phyloP scores from a whole-genome alignment of 2,113 vertebrate genomes.

The Hassar affinis region DNA sequence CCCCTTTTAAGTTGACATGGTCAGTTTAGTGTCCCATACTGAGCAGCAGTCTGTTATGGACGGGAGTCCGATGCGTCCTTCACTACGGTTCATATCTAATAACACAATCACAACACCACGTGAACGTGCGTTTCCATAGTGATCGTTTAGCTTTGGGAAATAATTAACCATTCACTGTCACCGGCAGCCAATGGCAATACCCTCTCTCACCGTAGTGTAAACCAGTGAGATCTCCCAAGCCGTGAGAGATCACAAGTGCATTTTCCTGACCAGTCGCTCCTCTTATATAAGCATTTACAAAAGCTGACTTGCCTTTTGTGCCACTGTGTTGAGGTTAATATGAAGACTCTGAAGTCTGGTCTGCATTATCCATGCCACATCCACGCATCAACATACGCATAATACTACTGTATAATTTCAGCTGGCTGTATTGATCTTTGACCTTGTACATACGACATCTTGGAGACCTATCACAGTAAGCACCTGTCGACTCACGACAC shows the following conservation, averaged over 20 bases:
- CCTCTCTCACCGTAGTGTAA: not conserved
- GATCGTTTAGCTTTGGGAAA: slow-evolving; percentile 10
- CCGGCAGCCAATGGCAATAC: slow-evolving; percentile 11
- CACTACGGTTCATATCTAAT: slow-evolving; percentile 13
- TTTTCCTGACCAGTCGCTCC: slow-evolving; percentile 26
- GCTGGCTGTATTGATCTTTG: slow-evolving; percentile 25
- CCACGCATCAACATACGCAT: slow-evolving; percentile 12
- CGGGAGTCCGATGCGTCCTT: slow-evolving; percentile 32
- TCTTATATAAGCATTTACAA: slow-evolving; percentile 32
- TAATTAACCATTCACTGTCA: slow-evolving; percentile 5
- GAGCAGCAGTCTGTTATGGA: slow-evolving; percentile 27
- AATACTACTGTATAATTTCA: slow-evolving; percentile 32
- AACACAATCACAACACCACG: slow-evolving; percentile 12
- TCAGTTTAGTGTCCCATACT: slow-evolving; percentile 26
- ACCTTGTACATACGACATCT: slow-evolving; percentile 45
- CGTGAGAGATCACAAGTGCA: slow-evolving; percentile 36
- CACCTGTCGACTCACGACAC: not conserved
- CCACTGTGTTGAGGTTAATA: slow-evolving; percentile 31
- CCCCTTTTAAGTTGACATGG: slow-evolving; percentile 23
- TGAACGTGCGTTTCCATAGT: slow-evolving; percentile 6
- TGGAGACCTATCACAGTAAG: slow-evolving; percentile 31
- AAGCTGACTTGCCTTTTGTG: slow-evolving; percentile 18
- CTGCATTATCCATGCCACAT: slow-evolving; percentile 21
- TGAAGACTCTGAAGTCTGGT: slow-evolving; percentile 16
- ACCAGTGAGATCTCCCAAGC: slow-evolving; percentile 25